Evolutionary conservation across 2,113 vertebrate species (phyloP).

Genomic region (Alces alces): DNA sequence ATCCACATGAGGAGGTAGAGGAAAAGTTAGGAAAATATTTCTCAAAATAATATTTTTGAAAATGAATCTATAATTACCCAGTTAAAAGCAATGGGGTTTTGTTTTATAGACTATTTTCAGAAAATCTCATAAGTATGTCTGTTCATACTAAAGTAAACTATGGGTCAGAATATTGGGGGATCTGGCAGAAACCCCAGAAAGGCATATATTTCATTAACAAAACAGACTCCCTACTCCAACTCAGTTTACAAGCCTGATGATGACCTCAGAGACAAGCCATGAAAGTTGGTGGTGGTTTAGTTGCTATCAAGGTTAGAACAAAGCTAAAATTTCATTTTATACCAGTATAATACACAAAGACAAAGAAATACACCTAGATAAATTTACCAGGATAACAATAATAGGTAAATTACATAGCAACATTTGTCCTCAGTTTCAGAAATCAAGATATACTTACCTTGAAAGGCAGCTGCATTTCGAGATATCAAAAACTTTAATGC

Average conservation of each 20-base stretch:
- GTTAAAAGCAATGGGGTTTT: neutral
- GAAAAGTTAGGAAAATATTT: neutral
- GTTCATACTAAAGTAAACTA: neutral
- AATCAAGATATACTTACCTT: constrained; percentile 83
- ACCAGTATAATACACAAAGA: neutral
- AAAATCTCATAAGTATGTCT: neutral
- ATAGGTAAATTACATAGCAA: neutral
- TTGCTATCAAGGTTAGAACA: neutral
- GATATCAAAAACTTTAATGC: constrained; percentile 86
- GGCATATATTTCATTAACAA: neutral
- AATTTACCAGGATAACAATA: neutral
- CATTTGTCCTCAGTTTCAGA: neutral
- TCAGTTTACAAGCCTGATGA: neutral
- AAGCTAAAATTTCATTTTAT: constrained; percentile 3
- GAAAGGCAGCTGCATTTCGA: constrained; percentile 87
- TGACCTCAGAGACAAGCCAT: neutral
- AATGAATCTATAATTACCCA: neutral
- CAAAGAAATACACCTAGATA: neutral
- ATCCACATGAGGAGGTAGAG: neutral
- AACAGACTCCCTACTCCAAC: neutral
- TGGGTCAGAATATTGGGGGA: neutral
- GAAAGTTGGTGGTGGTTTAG: neutral
- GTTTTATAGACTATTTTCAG: neutral
- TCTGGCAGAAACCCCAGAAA: neutral
- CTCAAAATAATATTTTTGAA: neutral